Conservation (phyloP, 2,888 invertebrate species). For the Eupithecia centaureata region DNA sequence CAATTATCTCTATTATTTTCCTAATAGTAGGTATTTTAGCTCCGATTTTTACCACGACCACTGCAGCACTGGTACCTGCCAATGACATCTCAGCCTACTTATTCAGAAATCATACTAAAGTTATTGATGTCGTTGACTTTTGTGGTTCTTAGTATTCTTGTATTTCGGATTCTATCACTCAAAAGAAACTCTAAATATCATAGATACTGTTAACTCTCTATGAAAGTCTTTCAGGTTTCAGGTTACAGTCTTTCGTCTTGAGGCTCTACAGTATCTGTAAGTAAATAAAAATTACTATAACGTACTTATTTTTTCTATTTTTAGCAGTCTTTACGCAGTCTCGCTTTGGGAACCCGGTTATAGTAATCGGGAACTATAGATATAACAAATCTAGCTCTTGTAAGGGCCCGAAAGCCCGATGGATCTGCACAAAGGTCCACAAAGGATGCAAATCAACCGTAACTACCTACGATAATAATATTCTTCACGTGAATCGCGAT, state of each 20-base stretch:
- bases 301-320: background rate
- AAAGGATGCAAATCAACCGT: slow-evolving; percentile 16
- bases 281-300: too few species aligned
- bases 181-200: too few species aligned
- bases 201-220: too few species aligned
- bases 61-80: too few species aligned
- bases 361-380: slow-evolving; percentile 47
- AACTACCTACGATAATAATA: background rate
- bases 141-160: background rate
- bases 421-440: slow-evolving; percentile 11
- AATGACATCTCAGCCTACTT: too few species aligned
- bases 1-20: too few species aligned
- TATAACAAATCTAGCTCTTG: slow-evolving; percentile 47
- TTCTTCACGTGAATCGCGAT: background rate
- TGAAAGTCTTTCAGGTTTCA: too few species aligned
- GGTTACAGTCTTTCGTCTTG: too few species aligned
- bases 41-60: too few species aligned
- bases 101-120: too few species aligned
- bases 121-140: background rate
- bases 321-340: background rate
- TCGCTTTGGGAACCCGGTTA: slow-evolving; percentile 25
- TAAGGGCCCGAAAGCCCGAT: slow-evolving; percentile 8
- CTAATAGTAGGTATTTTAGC: too few species aligned
- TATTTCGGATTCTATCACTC: background rate
- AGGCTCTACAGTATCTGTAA: too few species aligned